Base-by-base conservation (phyloP, 64 coral and sea anemone species). In the Trachythela sp. region DNA sequence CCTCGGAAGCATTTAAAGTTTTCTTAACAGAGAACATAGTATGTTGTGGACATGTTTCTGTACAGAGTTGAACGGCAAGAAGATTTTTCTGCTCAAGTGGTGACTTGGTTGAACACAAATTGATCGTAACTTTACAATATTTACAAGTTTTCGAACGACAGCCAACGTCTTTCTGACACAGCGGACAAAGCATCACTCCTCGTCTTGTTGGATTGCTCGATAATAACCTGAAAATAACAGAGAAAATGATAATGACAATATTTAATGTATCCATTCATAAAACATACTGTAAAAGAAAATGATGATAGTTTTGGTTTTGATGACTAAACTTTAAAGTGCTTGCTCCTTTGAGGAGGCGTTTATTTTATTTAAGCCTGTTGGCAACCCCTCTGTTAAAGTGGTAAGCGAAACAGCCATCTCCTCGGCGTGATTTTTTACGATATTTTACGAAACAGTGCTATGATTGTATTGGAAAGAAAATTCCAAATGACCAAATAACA, bases 71-170 rank as follows among this genome's bases (percentile, higher is more conserved):
- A 39, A 80, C 75, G 37, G 37, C 75, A 35, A 80, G 37, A 15
- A 80, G 37, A 18, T 80, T 80, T 39, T 80, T 80, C 33, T 80
- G 75, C 7, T 80, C 75, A 35, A 80, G 33, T 35, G 75, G 75
- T 14, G 75, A 10, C 13, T 80, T 80, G 7, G 8, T 80, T 15
- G 31, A 15, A 37, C 20, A 37, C 33, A 37, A 80, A 35, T 80
- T 35, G 4, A 99, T 54, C 15, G 70, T 35, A 85, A 40, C 70
- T 30, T 99, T 94, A 36, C 96, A 99, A 54, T 88, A 85, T 64
- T 99, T 99, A 86, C 96, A 99, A 17, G 88, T 91, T 41, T 93
- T 99, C 10, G 96, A 99, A 35, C 96, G 88, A 42, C 96, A 99
- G 15, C 96, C 96, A 92, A 99, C 94, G 0, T 99, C 94, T 22